These are phyloP conservation scores for Merodon equestris DNA, from an alignment of 2,888 invertebrate genomes.

Conservation along the genomic window DNA sequence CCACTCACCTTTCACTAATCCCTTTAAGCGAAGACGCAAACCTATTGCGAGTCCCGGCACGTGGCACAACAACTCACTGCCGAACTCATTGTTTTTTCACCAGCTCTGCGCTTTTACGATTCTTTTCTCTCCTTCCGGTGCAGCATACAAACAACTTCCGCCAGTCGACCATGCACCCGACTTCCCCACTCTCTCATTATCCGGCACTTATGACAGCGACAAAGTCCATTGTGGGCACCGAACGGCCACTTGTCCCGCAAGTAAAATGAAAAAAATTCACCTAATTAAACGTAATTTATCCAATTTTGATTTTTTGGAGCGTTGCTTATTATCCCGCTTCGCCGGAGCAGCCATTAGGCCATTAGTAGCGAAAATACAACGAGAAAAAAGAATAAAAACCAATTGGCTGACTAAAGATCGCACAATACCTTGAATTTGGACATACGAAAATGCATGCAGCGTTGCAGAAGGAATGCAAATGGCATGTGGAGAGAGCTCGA, in stretches of 20 bases:
- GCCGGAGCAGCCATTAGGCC: conserved; percentile 20
- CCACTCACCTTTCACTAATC: conserved; percentile 21
- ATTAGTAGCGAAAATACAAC: conserved; percentile 19
- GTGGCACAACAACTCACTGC: conserved; percentile 15
- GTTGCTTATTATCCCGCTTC: conserved; percentile 50
- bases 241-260: conserved; percentile 39
- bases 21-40: no score
- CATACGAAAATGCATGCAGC: no score
- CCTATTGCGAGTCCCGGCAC: conserved; percentile 35
- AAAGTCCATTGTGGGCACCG: conserved; percentile 55
- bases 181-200: conserved; percentile 61
- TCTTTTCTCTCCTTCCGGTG: no score
- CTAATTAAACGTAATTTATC: conserved; percentile 62
- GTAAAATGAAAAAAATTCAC: conserved; percentile 33
- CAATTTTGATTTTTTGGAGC: conserved; percentile 49
- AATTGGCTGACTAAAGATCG: not conserved
- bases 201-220: conserved; percentile 59
- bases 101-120: not conserved
- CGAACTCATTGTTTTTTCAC: conserved; percentile 10
- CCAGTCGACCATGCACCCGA: conserved; percentile 20
- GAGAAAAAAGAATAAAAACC: not conserved
- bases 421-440: no score
- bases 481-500: conserved; percentile 24
- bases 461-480: conserved; percentile 16
- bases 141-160: not conserved